A percentile compares a stretch with the other conserved stretches of the same genome.
These are phyloP conservation scores for Steatornis caripensis DNA, from an alignment of 2,113 vertebrate species.

Conservation along the genomic window DNA sequence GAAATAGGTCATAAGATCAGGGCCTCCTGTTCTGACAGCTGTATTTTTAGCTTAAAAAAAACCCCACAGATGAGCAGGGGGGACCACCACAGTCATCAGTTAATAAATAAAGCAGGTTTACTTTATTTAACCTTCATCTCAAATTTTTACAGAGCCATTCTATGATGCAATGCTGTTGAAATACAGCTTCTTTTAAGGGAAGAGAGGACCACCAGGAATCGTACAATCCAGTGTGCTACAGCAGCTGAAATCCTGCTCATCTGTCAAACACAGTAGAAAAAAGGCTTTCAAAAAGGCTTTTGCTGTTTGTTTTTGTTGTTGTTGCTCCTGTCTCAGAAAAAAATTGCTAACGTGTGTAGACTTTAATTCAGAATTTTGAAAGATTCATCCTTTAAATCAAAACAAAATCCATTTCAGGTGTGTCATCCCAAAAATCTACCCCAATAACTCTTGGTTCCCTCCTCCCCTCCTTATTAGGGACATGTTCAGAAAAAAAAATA, in stretches of 20 bases:
- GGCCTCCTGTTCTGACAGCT: not conserved
- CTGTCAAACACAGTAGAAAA: not conserved
- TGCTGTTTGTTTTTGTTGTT: not conserved
- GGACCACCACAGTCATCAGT: not conserved
- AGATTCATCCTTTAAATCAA: not conserved
- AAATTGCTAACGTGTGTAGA: not conserved
- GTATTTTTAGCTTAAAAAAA: not conserved
- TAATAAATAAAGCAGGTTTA: not conserved
- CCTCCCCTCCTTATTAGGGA: rapidly evolving
- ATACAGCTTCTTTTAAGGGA: not conserved
- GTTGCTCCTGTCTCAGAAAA: not conserved
- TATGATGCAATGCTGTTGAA: not conserved
- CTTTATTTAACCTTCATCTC: not conserved
- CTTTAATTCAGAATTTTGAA: not conserved
- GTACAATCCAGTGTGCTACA: not conserved
- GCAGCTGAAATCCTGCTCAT: not conserved
- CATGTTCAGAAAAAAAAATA: too few species aligned
- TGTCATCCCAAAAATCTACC: not conserved
- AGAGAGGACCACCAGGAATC: not conserved
- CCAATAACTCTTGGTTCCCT: not conserved
- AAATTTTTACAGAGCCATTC: not conserved
- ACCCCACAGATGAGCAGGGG: too few species aligned
- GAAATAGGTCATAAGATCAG: not conserved
- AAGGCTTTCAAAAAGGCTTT: not conserved
- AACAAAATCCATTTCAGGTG: not conserved